Percentiles rank a stretch among this genome's conserved stretches.
Conservation (phyloP, 2,888 invertebrate species). For the Punctoribates punctum region DNA sequence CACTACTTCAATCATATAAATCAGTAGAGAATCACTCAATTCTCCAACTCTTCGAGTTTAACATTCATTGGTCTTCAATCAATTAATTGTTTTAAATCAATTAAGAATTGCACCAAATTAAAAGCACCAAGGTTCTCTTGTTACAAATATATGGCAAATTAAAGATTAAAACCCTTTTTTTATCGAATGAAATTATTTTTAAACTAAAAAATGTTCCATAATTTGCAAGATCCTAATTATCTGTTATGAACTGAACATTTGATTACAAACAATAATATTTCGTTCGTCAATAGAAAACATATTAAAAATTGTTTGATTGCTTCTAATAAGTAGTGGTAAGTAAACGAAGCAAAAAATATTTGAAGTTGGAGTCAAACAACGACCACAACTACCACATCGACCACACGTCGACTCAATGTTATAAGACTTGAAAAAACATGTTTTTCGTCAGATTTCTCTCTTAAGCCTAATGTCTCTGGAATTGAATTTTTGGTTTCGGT, state of each 20-base stretch:
- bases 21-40: too few species aligned
- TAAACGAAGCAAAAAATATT: neutral
- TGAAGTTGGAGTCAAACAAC: constrained; percentile 13
- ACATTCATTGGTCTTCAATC: too few species aligned
- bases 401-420: constrained; percentile 18
- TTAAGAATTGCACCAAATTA: too few species aligned
- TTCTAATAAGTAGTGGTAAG: neutral
- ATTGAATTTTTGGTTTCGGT: neutral
- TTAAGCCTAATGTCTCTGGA: neutral
- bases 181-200: too few species aligned
- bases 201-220: too few species aligned
- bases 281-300: constrained; percentile 9
- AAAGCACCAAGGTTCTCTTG: too few species aligned
- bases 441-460: constrained; percentile 17
- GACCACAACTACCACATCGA: constrained; percentile 35
- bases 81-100: too few species aligned
- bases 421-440: constrained; percentile 26
- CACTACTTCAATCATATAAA: too few species aligned
- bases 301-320: constrained; percentile 2
- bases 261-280: neutral
- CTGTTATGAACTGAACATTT: neutral
- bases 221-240: too few species aligned
- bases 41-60: too few species aligned
- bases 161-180: too few species aligned
- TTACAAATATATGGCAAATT: too few species aligned